These are phyloP conservation scores for Hyla sarda DNA, from an alignment of 2,113 vertebrate species.

Conservation along the genomic window DNA sequence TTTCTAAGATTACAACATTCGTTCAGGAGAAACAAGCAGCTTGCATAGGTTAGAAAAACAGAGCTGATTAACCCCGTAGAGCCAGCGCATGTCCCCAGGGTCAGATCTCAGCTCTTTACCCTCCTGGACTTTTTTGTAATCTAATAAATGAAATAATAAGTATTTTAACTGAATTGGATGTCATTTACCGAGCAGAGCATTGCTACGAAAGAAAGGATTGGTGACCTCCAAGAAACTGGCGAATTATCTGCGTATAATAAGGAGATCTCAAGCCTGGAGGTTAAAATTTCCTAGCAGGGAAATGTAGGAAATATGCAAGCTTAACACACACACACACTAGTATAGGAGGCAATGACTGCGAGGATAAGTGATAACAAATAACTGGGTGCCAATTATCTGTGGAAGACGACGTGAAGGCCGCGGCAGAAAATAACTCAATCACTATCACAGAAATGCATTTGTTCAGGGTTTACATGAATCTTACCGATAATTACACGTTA, in stretches of 20 bases:
- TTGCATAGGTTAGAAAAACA: neutral
- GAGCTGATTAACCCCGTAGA: neutral
- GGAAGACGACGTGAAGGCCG: neutral
- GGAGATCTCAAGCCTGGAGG: constrained; percentile 8
- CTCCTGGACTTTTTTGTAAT: neutral
- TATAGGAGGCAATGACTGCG: neutral
- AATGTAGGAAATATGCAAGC: neutral
- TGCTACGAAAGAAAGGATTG: neutral
- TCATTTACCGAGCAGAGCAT: neutral
- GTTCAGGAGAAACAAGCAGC: neutral
- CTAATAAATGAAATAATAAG: constrained; percentile 7
- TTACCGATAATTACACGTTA: neutral
- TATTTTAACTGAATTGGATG: neutral
- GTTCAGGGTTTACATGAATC: neutral
- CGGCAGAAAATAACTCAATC: neutral
- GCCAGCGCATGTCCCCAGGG: neutral
- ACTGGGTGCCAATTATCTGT: constrained; percentile 4
- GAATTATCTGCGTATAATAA: constrained; percentile 30
- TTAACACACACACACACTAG: neutral
- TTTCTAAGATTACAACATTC: neutral
- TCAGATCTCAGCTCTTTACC: neutral
- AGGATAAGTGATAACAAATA: constrained; percentile 9
- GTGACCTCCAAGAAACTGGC: constrained; percentile 15
- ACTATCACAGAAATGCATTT: too few relatives aligned
- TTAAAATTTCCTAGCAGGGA: neutral